These are phyloP conservation scores for Himalopsyche tibetana DNA, from an alignment of 2,888 invertebrate genomes.

Conservation along the genomic window DNA sequence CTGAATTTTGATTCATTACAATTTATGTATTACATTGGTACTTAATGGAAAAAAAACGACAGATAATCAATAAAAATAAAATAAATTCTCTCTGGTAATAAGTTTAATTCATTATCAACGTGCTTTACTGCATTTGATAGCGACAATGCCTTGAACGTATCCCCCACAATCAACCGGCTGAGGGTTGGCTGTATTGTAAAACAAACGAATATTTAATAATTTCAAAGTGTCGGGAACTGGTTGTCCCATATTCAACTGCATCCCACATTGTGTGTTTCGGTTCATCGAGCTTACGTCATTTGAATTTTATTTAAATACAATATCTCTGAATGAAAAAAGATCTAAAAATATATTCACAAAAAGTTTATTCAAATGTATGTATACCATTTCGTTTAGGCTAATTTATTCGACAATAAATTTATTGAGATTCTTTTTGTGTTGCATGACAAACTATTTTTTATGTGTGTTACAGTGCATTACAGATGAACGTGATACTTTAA, in stretches of 20 bases:
- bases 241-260: slow-evolving; percentile 4
- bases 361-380: slow-evolving; percentile 18
- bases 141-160: too few species aligned
- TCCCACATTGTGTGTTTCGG: background rate
- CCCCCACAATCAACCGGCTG: too few species aligned
- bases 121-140: too few species aligned
- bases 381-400: slow-evolving; percentile 18
- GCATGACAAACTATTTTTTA: slow-evolving; percentile 27
- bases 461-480: background rate
- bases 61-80: too few species aligned
- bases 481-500: background rate
- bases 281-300: slow-evolving; percentile 40
- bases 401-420: slow-evolving; percentile 32
- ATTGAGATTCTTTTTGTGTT: slow-evolving; percentile 2
- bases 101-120: too few species aligned
- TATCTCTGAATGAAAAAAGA: slow-evolving; percentile 34
- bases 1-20: too few species aligned
- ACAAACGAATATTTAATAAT: too few species aligned
- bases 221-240: background rate
- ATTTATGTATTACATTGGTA: too few species aligned
- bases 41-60: too few species aligned
- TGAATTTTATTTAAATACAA: slow-evolving; percentile 29
- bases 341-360: slow-evolving; percentile 31
- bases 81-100: too few species aligned
- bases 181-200: too few species aligned